These are phyloP conservation scores for Anser cygnoides DNA, from an alignment of 2,113 vertebrate species.

Conservation along the genomic window DNA sequence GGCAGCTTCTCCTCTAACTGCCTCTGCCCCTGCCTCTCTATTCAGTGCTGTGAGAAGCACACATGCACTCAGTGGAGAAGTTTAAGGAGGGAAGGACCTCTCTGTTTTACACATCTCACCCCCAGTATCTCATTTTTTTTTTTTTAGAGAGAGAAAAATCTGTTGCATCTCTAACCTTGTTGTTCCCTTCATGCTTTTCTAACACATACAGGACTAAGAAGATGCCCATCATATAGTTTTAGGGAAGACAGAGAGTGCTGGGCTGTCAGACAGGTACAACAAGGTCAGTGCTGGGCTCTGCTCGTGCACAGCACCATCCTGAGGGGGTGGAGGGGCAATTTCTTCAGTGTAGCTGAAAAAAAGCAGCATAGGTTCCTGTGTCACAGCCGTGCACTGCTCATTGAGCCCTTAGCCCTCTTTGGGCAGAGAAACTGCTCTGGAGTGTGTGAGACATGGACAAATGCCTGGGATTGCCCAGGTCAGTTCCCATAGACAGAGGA, in stretches of 20 bases:
- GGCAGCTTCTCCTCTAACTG: background rate
- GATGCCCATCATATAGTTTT: background rate
- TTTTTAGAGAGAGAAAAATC: background rate
- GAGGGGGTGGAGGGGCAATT: background rate
- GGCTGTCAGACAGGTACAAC: background rate
- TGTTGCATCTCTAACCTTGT: background rate
- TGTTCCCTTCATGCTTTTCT: background rate
- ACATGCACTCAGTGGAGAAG: background rate
- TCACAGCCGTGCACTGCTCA: accelerated
- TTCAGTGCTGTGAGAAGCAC: background rate
- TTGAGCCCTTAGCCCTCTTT: accelerated
- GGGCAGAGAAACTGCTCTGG: too few relatives aligned
- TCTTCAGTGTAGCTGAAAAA: background rate
- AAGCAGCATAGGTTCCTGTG: background rate
- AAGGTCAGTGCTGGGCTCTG: background rate
- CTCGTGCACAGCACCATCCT: background rate
- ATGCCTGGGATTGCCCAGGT: background rate
- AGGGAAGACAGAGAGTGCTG: background rate
- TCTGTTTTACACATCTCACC: background rate
- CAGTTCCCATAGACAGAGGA: accelerated
- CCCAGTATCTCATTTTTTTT: background rate
- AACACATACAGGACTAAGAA: background rate
- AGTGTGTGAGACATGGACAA: accelerated
- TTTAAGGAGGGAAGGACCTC: background rate
- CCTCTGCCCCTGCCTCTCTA: background rate